These are phyloP conservation scores for Takifugu bimaculatus DNA, from an alignment of 2,113 vertebrate genomes.

Conservation along the genomic window DNA sequence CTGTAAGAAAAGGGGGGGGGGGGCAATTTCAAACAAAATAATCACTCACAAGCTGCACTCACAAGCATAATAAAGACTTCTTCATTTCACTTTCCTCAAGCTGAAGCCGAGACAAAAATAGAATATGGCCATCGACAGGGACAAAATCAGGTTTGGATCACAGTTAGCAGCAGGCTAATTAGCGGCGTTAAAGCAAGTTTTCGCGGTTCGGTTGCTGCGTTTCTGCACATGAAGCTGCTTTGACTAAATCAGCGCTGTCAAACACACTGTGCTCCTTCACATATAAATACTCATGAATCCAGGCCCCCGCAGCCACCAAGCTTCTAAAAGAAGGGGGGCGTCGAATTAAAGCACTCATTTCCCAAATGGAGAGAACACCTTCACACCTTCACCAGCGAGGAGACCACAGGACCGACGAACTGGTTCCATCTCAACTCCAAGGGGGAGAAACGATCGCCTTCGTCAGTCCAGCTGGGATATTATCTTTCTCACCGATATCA, in stretches of 20 bases:
- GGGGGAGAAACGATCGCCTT: conserved; percentile 2
- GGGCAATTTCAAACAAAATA: conserved; percentile 19
- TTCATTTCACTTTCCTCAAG: conserved; percentile 54
- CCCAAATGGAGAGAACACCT: conserved; percentile 4
- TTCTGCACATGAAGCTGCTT: conserved; percentile 6
- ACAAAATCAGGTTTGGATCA: conserved; percentile 8
- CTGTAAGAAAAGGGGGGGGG: conserved; percentile 25
- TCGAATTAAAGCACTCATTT: not conserved
- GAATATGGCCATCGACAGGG: conserved; percentile 48
- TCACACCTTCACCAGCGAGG: conserved; percentile 25
- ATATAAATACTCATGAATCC: not conserved
- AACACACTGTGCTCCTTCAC: no score
- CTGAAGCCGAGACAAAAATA: conserved; percentile 29
- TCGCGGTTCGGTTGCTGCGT: not conserved
- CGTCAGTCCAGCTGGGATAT: conserved; percentile 73
- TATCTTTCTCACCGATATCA: conserved; percentile 42
- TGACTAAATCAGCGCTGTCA: no score
- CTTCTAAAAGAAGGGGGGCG: not conserved
- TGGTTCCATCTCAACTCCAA: not conserved
- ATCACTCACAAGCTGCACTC: conserved; percentile 33
- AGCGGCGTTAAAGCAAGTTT: conserved; percentile 28
- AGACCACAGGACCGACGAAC: conserved; percentile 16
- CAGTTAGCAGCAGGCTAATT: conserved; percentile 64
- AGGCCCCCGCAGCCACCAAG: conserved; percentile 5
- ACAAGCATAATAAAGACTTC: conserved; percentile 36